A percentile compares a stretch with the other conserved stretches of the same genome.
phyloP scores from a whole-genome alignment of 2,888 invertebrate species.

The Dynastes maya region DNA sequence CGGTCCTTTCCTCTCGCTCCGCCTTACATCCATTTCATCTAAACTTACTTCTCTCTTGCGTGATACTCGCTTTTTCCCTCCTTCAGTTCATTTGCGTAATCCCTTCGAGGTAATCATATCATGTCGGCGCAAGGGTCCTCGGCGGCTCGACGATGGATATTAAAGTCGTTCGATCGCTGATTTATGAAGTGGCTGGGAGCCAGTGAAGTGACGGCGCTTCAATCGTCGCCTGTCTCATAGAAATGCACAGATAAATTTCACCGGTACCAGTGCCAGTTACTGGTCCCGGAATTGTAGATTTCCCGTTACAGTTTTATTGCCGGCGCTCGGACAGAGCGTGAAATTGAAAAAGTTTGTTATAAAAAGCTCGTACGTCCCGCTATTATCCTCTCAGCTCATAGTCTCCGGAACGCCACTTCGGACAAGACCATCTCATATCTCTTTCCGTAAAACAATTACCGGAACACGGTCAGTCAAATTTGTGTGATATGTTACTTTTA shows the following conservation, averaged over 20 bases:
- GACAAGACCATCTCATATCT: constrained; percentile 62
- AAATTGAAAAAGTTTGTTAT: constrained; percentile 70
- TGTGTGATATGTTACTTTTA: constrained; percentile 56
- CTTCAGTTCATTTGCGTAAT: constrained; percentile 48
- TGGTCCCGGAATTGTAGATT: constrained; percentile 66
- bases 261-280: constrained; percentile 52
- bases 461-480: constrained; percentile 52
- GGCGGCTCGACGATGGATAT: constrained; percentile 51
- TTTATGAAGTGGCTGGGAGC: constrained; percentile 55
- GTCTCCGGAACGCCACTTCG: constrained; percentile 3
- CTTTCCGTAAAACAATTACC: constrained; percentile 65
- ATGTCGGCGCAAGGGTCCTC: constrained; percentile 41
- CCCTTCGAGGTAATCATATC: constrained; percentile 55
- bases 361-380: constrained; percentile 61
- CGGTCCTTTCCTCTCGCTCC: background rate
- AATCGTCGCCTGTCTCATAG: constrained; percentile 58
- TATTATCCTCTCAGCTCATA: constrained; percentile 11
- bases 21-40: background rate
- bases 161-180: constrained; percentile 57
- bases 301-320: constrained; percentile 68
- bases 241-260: constrained; percentile 66
- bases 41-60: background rate
- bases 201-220: constrained; percentile 60
- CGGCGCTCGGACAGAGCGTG: constrained; percentile 66
- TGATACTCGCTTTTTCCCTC: background rate